Conservation (phyloP, 1,140 invertebrate species). For the Camponotus floridanus region DNA sequence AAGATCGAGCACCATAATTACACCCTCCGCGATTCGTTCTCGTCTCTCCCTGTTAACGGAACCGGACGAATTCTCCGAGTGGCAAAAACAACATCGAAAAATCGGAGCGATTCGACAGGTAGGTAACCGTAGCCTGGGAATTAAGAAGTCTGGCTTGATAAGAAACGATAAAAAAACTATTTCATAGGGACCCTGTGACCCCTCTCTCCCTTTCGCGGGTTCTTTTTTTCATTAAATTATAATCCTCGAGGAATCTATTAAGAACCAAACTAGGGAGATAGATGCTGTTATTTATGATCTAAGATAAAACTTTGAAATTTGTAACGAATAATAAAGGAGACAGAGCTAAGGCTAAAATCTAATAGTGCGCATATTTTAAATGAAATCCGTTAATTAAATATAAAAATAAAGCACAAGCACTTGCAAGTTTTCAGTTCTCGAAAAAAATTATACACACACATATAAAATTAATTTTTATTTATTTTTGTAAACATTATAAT, state of each 20-base stretch:
- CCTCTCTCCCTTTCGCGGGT: not conserved
- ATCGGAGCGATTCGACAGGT: slow-evolving; percentile 3
- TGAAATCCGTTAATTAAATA: not conserved
- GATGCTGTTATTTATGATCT: not conserved
- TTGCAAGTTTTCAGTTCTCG: not conserved
- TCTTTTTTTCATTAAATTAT: slow-evolving; percentile 5
- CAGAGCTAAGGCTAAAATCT: not conserved
- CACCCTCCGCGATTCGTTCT: slow-evolving; percentile 71
- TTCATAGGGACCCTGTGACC: slow-evolving; percentile 23
- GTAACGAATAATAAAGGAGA: not conserved
- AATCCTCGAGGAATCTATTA: slow-evolving; percentile 26
- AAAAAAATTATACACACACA: not conserved
- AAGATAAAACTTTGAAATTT: not conserved
- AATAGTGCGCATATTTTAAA: not conserved
- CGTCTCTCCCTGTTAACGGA: slow-evolving; percentile 62
- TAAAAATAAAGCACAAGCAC: not conserved
- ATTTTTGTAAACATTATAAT: not conserved
- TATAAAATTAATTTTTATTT: too few species aligned
- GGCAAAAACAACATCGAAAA: slow-evolving; percentile 44
- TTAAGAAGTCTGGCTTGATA: slow-evolving; percentile 48
- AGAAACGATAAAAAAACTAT: slow-evolving; percentile 47
- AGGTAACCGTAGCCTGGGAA: not conserved
- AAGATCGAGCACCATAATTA: slow-evolving; percentile 82
- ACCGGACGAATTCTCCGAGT: slow-evolving; percentile 46
- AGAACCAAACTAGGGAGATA: not conserved